phyloP scores from a whole-genome alignment of 2,888 invertebrate genomes.

The Melinaea marsaeus region DNA sequence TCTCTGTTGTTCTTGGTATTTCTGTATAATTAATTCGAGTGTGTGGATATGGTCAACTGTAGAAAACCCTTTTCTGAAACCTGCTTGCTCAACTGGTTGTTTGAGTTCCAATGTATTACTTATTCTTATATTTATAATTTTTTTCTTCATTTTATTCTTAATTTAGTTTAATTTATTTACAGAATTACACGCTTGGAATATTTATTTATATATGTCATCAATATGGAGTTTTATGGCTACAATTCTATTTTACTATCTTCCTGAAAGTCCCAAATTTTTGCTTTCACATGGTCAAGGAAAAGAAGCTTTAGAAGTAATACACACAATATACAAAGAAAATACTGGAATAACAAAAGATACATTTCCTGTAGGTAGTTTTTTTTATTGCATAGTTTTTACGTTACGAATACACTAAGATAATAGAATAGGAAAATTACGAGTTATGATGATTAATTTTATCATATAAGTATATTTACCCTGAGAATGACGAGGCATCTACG shows the following conservation, averaged over 20 bases:
- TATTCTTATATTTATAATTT: too few relatives aligned
- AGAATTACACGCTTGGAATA: slow-evolving; percentile 56
- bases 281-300: slow-evolving; percentile 47
- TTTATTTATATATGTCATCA: slow-evolving; percentile 50
- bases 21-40: too few relatives aligned
- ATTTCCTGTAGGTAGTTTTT: slow-evolving; percentile 46
- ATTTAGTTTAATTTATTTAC: slow-evolving; percentile 31
- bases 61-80: too few relatives aligned
- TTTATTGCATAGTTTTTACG: not conserved
- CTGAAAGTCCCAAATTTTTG: slow-evolving; percentile 56
- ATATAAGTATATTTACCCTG: too few relatives aligned
- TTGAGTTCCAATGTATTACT: too few relatives aligned
- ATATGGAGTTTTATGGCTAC: slow-evolving; percentile 49
- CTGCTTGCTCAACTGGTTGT: too few relatives aligned
- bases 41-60: too few relatives aligned
- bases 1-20: too few relatives aligned
- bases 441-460: not conserved
- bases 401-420: not conserved
- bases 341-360: slow-evolving; percentile 43
- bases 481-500: too few relatives aligned
- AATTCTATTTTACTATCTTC: slow-evolving; percentile 45
- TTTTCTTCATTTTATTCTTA: not conserved
- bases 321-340: slow-evolving; percentile 46
- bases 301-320: slow-evolving; percentile 48
- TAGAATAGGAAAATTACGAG: too few relatives aligned